Base-by-base conservation (phyloP, 2,797 vertebrate genomes). In the Vipera ursinii region DNA sequence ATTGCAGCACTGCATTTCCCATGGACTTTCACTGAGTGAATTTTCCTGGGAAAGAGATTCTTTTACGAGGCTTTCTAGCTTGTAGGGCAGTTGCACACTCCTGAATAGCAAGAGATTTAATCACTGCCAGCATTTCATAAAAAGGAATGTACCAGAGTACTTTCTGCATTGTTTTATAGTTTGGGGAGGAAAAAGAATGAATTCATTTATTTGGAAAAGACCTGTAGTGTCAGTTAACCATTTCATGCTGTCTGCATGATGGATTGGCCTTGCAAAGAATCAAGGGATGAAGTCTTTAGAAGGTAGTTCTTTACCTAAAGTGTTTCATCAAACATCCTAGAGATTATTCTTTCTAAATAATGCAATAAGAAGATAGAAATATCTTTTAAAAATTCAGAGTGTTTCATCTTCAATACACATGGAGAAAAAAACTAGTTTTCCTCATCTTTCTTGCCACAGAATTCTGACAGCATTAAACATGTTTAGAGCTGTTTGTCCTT, bases 1-100 rank as follows among this genome's bases (percentile, higher is more conserved):
- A 56, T 91, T 93, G 48, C 20, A 51, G 15, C 87, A 78, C 85
- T 88, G 3, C 44, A 91, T 94, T 89, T 95, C 94, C 91, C 10
- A 73, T 28, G 69, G 61, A 93, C 93, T 93, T 8, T 57, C 86
- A 93, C 85, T 95, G 95, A 90, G 90, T 92, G 86, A 69, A 44
- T 95, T 96, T 96, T 87, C 94, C 95, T 96, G 96, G 92, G 95
- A 96, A 97, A 96, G 56, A 94, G 63, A 0, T 4, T 93, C 90
- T 95, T 94, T 85, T 94, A 0, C 95, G 85, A 92, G 94, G 69
- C 14, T 88, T 92, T 96, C 93, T 93, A 92, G 92, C 9, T 44
- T 93, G 9, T 51, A 1, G 86, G 94, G 93, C 92, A 95, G 94
- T 63, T 95, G 87, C 89, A 93, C 93, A 87, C 89, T 91, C 91